These are phyloP conservation scores for Trichogramma evanescens DNA, from an alignment of 2,888 invertebrate species.

Conservation along the genomic window DNA sequence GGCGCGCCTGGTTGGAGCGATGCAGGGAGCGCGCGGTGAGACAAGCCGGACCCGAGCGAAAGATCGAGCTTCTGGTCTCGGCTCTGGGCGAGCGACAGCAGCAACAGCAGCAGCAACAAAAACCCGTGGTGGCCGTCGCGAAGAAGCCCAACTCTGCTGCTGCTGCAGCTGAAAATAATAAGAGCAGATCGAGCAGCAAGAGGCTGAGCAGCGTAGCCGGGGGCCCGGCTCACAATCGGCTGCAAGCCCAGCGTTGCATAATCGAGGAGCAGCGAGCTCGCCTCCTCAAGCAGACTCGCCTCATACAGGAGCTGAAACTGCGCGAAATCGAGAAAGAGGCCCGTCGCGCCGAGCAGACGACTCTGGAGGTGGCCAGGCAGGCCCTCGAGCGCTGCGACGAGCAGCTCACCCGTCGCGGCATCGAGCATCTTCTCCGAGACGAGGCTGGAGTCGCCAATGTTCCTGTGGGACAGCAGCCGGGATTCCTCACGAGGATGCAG, in stretches of 20 bases:
- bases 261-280: conserved; percentile 66
- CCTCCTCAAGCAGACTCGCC: conserved; percentile 62
- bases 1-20: conserved; percentile 25
- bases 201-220: conserved; percentile 1
- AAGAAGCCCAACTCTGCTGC: conserved; percentile 15
- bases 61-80: conserved; percentile 38
- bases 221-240: conserved; percentile 16
- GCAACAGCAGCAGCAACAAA: background rate
- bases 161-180: conserved; percentile 29
- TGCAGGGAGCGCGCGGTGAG: conserved; percentile 7
- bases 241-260: conserved; percentile 63
- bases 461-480: conserved; percentile 48
- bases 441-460: conserved; percentile 27
- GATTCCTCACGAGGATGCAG: conserved; percentile 67
- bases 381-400: conserved; percentile 50
- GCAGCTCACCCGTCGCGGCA: conserved; percentile 30
- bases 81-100: conserved; percentile 35
- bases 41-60: conserved; percentile 13
- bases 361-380: conserved; percentile 53
- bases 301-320: conserved; percentile 67
- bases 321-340: conserved; percentile 63
- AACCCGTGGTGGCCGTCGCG: conserved; percentile 5
- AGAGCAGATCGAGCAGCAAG: background rate
- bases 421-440: conserved; percentile 33
- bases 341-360: conserved; percentile 45